Evolutionary conservation across 1,140 invertebrate genomes (phyloP).

Genomic region (Bombus terrestris): DNA sequence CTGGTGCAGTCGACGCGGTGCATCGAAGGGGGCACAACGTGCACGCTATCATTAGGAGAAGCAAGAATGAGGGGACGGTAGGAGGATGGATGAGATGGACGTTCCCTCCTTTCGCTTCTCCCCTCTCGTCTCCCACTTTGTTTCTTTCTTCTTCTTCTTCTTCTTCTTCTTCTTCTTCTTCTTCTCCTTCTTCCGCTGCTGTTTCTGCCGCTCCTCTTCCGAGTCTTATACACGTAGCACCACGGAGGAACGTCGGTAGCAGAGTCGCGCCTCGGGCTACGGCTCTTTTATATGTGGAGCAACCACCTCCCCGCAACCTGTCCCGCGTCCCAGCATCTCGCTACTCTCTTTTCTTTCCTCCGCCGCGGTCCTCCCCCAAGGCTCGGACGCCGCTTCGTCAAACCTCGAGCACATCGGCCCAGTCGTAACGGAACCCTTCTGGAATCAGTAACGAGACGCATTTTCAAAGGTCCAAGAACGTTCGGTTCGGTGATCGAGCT

Average conservation of each 20-base stretch:
- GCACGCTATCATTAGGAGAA: slow-evolving; percentile 78
- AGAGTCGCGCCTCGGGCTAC: slow-evolving; percentile 66
- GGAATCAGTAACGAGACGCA: slow-evolving; percentile 45
- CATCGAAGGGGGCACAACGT: slow-evolving; percentile 56
- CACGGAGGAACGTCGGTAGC: slow-evolving; percentile 68
- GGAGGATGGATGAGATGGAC: slow-evolving; percentile 70
- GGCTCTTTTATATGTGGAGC: slow-evolving; percentile 70
- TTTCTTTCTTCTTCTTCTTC: slow-evolving; percentile 12
- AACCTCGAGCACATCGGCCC: neutral
- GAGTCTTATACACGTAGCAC: slow-evolving; percentile 25
- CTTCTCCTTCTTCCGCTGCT: slow-evolving; percentile 27
- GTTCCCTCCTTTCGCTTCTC: slow-evolving; percentile 39
- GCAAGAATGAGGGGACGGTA: slow-evolving; percentile 68
- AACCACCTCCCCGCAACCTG: slow-evolving; percentile 51
- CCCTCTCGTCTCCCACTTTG: slow-evolving; percentile 22
- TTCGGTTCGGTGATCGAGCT: neutral
- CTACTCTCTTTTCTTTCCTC: slow-evolving; percentile 41
- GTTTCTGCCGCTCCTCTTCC: slow-evolving; percentile 34
- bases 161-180: neutral
- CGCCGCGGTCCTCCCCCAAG: slow-evolving; percentile 55
- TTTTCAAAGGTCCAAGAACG: neutral
- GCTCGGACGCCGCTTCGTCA: slow-evolving; percentile 25
- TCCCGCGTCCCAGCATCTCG: neutral
- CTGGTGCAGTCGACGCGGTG: slow-evolving; percentile 56
- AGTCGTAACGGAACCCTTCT: slow-evolving; percentile 52